Conservation (phyloP, 1,140 invertebrate species). For the Euura saliciscinereae region DNA sequence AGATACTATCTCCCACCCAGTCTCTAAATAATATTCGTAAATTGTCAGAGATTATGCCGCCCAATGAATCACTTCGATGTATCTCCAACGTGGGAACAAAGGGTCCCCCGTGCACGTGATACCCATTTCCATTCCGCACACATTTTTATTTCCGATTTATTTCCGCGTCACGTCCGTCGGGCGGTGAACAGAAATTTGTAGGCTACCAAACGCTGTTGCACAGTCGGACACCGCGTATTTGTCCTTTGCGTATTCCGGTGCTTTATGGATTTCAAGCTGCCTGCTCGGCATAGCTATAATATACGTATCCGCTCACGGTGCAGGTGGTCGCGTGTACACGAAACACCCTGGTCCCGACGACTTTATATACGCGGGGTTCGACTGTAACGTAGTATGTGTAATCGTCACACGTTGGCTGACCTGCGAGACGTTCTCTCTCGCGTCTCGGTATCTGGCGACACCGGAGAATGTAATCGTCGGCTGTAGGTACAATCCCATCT, state of each 20-base stretch:
- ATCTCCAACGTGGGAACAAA: neutral
- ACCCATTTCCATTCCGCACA: neutral
- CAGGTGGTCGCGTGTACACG: neutral
- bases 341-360: neutral
- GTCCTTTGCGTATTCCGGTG: too few relatives aligned
- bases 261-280: too few relatives aligned
- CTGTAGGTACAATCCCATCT: neutral
- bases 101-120: neutral
- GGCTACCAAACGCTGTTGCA: too few relatives aligned
- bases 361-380: too few relatives aligned
- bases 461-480: neutral
- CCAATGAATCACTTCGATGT: neutral
- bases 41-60: neutral
- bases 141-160: too few relatives aligned
- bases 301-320: too few relatives aligned
- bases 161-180: too few relatives aligned
- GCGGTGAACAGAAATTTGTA: too few relatives aligned
- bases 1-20: conserved; percentile 45
- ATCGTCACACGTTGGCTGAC: neutral
- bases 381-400: too few relatives aligned
- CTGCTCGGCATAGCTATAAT: too few relatives aligned
- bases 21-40: conserved; percentile 8
- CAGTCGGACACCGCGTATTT: too few relatives aligned
- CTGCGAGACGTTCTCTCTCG: neutral
- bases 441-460: neutral